Conservation (phyloP, 1,140 invertebrate species). For the Dendroctonus ponderosae region DNA sequence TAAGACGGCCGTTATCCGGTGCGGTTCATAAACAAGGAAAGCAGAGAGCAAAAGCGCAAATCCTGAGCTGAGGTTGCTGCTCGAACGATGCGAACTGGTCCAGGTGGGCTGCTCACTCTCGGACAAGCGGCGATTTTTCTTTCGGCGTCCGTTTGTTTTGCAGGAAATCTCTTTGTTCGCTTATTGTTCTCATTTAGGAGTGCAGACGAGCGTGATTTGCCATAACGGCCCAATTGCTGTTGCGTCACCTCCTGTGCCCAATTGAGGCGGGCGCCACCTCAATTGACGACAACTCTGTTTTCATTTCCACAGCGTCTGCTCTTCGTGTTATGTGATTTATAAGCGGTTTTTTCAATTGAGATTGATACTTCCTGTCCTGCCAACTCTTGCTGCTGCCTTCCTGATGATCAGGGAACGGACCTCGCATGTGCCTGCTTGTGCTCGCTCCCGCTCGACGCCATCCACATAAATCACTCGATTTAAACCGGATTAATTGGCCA, state of each 20-base stretch:
- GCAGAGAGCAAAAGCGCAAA: slow-evolving; percentile 5
- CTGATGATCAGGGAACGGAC: background rate
- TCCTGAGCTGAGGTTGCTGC: slow-evolving; percentile 5
- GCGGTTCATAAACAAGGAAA: slow-evolving; percentile 5
- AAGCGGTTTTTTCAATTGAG: slow-evolving; percentile 1
- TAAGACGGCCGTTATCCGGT: no score
- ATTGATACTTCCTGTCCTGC: slow-evolving; percentile 5
- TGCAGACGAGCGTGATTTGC: no score
- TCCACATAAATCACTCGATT: slow-evolving; percentile 16
- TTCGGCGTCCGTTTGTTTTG: background rate
- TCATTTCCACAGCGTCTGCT: background rate
- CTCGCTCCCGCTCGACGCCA: background rate
- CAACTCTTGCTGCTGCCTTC: background rate
- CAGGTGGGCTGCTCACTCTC: no score
- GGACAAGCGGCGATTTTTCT: no score
- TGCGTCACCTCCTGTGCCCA: slow-evolving; percentile 7
- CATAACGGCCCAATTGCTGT: slow-evolving; percentile 5
- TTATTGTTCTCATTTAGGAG: no score
- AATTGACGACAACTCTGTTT: slow-evolving; percentile 12
- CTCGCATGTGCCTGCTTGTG: background rate
- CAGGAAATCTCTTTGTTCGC: no score
- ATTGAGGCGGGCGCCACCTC: slow-evolving; percentile 11
- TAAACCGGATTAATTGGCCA: slow-evolving; percentile 23
- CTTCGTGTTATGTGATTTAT: background rate
- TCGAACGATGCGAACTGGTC: no score